These are phyloP conservation scores for Venturia canescens DNA, from an alignment of 1,140 invertebrate genomes.

Conservation along the genomic window DNA sequence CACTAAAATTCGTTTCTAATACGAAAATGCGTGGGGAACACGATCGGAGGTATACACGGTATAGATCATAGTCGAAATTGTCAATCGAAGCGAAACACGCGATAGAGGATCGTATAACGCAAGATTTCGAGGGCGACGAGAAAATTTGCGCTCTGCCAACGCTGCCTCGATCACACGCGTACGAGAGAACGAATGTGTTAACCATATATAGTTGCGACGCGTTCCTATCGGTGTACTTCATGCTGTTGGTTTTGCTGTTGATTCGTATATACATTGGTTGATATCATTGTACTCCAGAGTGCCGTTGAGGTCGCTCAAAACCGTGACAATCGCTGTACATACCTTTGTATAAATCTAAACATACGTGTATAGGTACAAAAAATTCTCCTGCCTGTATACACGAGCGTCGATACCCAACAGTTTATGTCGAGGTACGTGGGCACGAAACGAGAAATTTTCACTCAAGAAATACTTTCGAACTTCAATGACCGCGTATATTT, in stretches of 20 bases:
- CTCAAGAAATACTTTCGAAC: background rate
- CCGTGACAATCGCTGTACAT: constrained; percentile 3
- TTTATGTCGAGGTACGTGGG: background rate
- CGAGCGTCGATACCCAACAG: background rate
- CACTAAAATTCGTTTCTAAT: background rate
- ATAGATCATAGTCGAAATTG: background rate
- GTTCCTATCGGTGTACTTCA: background rate
- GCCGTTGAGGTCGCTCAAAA: background rate
- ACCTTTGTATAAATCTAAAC: background rate
- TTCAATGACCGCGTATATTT: background rate
- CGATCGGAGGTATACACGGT: background rate
- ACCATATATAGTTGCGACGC: background rate
- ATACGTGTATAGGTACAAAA: background rate
- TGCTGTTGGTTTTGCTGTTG: constrained; percentile 21
- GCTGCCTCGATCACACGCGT: constrained; percentile 1
- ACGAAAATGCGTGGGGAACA: background rate
- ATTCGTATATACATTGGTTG: background rate
- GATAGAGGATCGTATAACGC: constrained; percentile 10
- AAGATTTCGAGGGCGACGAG: background rate
- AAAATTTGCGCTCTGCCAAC: background rate
- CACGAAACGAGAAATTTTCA: background rate
- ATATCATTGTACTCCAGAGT: background rate
- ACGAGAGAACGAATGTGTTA: constrained; percentile 3
- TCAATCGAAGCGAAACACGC: constrained; percentile 13
- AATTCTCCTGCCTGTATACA: background rate